Evolutionary conservation across 1,140 invertebrate genomes (phyloP).

Genomic region (Ceratosolen solmsi): DNA sequence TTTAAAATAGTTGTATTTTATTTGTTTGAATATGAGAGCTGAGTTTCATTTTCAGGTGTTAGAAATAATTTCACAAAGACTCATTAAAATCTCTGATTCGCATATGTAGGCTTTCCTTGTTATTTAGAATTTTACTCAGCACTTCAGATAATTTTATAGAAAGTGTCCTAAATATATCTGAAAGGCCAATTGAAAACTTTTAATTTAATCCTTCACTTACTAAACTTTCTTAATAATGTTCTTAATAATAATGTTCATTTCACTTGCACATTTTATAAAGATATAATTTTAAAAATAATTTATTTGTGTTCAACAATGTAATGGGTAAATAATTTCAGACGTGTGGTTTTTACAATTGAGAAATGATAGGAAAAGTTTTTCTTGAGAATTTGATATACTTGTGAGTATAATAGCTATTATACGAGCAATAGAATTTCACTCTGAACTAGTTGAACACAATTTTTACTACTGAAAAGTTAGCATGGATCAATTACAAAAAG

Average conservation of each 20-base stretch:
- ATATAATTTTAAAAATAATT: not conserved
- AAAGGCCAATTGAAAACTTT: not conserved
- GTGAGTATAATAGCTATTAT: not conserved
- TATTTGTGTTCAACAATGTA: not conserved
- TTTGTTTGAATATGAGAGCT: not conserved
- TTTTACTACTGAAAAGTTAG: not conserved
- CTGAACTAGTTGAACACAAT: slow-evolving; percentile 10
- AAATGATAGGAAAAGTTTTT: slow-evolving; percentile 8
- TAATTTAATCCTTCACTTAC: not conserved
- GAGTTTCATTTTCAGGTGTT: slow-evolving; percentile 6
- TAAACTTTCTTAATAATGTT: not conserved
- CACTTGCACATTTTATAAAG: not conserved
- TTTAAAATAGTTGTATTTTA: too few relatives aligned
- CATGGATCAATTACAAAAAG: slow-evolving; percentile 36
- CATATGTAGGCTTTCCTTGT: not conserved
- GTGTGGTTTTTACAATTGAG: not conserved
- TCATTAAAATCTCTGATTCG: not conserved
- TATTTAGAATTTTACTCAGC: not conserved
- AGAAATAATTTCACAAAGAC: not conserved
- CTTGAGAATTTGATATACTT: not conserved
- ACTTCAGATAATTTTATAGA: not conserved
- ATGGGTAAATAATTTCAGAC: not conserved
- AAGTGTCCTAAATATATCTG: not conserved
- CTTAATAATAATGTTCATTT: too few relatives aligned
- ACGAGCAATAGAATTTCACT: not conserved